Evolutionary conservation across 2,888 invertebrate genomes (phyloP).

Genomic region (Erebia palarica): DNA sequence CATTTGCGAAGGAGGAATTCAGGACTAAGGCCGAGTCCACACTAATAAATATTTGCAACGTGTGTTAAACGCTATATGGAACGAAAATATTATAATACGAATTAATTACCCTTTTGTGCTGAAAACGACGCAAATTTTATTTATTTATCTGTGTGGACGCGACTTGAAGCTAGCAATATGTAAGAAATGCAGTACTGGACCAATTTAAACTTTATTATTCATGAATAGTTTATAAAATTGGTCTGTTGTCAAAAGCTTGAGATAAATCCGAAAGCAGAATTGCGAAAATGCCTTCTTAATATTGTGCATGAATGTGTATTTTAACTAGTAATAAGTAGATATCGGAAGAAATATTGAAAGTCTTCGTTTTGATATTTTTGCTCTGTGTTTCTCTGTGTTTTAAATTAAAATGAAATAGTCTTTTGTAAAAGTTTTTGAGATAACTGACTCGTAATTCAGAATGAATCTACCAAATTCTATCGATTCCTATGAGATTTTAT

Average conservation of each 20-base stretch:
- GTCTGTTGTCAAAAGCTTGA: constrained; percentile 17
- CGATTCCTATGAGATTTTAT: not conserved
- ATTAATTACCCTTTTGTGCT: too few species aligned
- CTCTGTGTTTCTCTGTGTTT: not conserved
- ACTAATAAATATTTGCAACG: too few species aligned
- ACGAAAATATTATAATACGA: too few species aligned
- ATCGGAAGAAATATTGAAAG: constrained; percentile 48
- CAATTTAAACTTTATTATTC: constrained; percentile 28
- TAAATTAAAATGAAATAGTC: not conserved
- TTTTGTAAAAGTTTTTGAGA: not conserved
- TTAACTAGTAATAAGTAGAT: constrained; percentile 65
- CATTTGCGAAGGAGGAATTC: not conserved
- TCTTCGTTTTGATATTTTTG: not conserved
- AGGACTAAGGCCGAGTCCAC: not conserved
- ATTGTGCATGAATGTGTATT: constrained; percentile 58
- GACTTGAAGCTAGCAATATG: not conserved
- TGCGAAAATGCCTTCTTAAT: constrained; percentile 68
- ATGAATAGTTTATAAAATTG: constrained; percentile 25
- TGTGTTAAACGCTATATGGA: too few species aligned
- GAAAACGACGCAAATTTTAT: not conserved
- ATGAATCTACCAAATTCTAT: not conserved
- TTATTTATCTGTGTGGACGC: not conserved
- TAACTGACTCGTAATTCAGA: not conserved
- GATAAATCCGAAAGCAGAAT: constrained; percentile 40
- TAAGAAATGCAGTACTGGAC: constrained; percentile 22